Evolutionary conservation across 1,140 invertebrate species (phyloP).

Genomic region (Lamellibrachia luymesi): DNA sequence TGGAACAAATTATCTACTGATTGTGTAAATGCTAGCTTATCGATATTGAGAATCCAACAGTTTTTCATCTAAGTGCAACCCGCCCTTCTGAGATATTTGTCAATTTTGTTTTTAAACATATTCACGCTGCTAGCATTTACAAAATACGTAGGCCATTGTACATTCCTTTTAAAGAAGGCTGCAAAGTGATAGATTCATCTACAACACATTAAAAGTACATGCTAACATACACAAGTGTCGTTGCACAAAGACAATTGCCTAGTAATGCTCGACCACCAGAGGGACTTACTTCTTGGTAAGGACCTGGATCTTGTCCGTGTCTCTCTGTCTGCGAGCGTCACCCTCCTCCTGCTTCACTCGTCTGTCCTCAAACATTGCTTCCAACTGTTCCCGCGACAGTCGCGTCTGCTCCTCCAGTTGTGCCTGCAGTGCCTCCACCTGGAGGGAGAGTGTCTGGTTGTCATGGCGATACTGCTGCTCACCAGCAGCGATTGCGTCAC

Average conservation of each 20-base stretch:
- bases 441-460: slow-evolving; percentile 22
- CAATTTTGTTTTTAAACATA: too few species aligned
- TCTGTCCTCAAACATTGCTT: slow-evolving; percentile 52
- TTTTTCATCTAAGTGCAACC: too few species aligned
- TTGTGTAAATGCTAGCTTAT: too few species aligned
- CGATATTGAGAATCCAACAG: too few species aligned
- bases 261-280: not conserved
- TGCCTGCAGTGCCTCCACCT: slow-evolving; percentile 51
- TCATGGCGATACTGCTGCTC: slow-evolving; percentile 24
- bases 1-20: too few species aligned
- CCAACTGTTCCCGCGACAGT: slow-evolving; percentile 52
- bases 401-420: slow-evolving; percentile 55
- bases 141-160: too few species aligned
- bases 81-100: too few species aligned
- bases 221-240: not conserved
- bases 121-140: too few species aligned
- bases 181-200: not conserved
- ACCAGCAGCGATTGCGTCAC: slow-evolving; percentile 8
- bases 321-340: slow-evolving; percentile 50
- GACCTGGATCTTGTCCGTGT: slow-evolving; percentile 54
- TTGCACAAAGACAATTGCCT: not conserved
- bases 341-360: slow-evolving; percentile 53
- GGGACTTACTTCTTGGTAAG: slow-evolving; percentile 53
- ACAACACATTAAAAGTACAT: not conserved
- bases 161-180: not conserved